phyloP scores from a whole-genome alignment of 1,140 invertebrate species.

The Drosophila tani region DNA sequence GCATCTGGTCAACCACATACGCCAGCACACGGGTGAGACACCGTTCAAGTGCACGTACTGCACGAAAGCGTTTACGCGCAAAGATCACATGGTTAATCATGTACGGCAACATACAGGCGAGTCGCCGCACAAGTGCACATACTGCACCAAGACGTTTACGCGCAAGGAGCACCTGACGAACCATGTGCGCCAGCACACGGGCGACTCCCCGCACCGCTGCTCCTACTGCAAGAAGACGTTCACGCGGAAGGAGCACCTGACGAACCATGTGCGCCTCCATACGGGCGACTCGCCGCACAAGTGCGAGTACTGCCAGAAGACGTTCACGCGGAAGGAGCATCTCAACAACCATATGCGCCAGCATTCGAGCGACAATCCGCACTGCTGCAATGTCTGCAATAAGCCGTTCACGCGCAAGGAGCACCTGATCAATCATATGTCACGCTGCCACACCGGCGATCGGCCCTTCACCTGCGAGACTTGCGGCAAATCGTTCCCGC shows the following conservation, averaged over 20 bases:
- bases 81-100: slow-evolving; percentile 91
- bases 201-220: slow-evolving; percentile 91
- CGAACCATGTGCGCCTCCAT: slow-evolving; percentile 92
- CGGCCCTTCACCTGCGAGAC: slow-evolving; percentile 92
- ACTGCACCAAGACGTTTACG: slow-evolving; percentile 93
- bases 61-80: slow-evolving; percentile 94
- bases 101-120: slow-evolving; percentile 95
- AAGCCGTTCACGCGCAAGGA: slow-evolving; percentile 94
- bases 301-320: slow-evolving; percentile 93
- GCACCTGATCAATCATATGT: slow-evolving; percentile 91
- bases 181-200: slow-evolving; percentile 91
- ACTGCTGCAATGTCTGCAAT: slow-evolving; percentile 92
- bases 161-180: slow-evolving; percentile 90
- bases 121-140: slow-evolving; percentile 91
- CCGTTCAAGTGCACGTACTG: slow-evolving; percentile 94
- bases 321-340: slow-evolving; percentile 93
- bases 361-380: slow-evolving; percentile 92
- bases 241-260: slow-evolving; percentile 95
- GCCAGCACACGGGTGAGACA: slow-evolving; percentile 94
- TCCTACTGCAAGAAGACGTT: slow-evolving; percentile 91
- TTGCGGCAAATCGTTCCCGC: slow-evolving; percentile 94
- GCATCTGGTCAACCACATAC: slow-evolving; percentile 92
- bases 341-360: slow-evolving; percentile 91
- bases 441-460: slow-evolving; percentile 94
- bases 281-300: slow-evolving; percentile 92